Evolutionary conservation across 2,888 invertebrate genomes (phyloP), one percentile per base, ranked within the genome.

Genomic region (Epistrophe grossulariae): DNA sequence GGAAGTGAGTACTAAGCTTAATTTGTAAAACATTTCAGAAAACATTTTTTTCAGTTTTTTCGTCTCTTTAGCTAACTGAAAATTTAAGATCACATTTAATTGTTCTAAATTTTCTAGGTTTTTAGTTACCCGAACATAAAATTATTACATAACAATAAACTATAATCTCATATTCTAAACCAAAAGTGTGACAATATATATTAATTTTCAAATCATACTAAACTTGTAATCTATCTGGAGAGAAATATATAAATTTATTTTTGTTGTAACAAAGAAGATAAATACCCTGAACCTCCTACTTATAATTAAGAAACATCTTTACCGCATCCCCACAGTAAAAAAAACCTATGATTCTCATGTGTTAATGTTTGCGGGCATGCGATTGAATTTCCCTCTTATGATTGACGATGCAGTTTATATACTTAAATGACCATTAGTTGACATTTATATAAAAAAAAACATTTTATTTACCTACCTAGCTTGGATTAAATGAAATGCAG

Each of bases 391-490:
- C 50, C 0, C 9, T 35, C 13, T 19, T 19, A 5, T 48, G 50
- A 68, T 50, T 50, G 17, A 19, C 17, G 13, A 64, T 64, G 64
- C 38, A 50, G 15, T 35, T 17, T 5, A 35, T 15, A 13, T 13
- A 19, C 35, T 35, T 9, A 68, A 50, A 6, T 13, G 7, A 7
- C 31, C 17, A 66, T 48, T 66, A 66, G 48, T 50, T 50, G 68
- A 35, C 19, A 50, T 15, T 50, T 19, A 50, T 15, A 48, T 35
- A 11, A 17, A 8, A 48, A 60, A 31, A 35, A 19, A 19, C 31
- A 31, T 35, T 66, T 28, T 28, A 1, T 64, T 64, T 64, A n/a
- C 45, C 45, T 64, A 28, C 31, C 45, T 50, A 35, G 50, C 48
- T 9, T 15, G 13, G 45, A 48, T 48, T 5, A 8, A 19, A 35